phyloP scores from a whole-genome alignment of 2,888 invertebrate genomes.

The Unio pictorum region DNA sequence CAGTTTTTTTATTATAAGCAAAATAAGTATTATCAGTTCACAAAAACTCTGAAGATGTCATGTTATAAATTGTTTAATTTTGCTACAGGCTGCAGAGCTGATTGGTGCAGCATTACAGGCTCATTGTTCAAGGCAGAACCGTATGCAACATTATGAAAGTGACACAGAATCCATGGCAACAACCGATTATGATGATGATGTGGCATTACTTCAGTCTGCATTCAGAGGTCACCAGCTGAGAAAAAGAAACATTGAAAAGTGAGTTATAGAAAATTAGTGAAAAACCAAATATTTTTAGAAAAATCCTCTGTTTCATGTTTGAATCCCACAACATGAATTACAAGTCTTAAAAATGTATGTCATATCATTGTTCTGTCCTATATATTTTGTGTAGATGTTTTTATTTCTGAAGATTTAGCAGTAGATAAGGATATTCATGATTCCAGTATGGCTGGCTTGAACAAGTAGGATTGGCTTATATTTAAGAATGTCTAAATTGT shows the following conservation, averaged over 20 bases:
- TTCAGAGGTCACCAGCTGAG: constrained; percentile 49
- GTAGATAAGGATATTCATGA: too few relatives aligned
- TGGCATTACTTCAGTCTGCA: constrained; percentile 57
- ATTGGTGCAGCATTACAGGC: constrained; percentile 61
- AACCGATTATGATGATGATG: constrained; percentile 47
- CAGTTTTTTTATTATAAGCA: too few relatives aligned
- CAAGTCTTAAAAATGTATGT: background rate
- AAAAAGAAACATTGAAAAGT: constrained; percentile 14
- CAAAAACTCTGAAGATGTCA: too few relatives aligned
- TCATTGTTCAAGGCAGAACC: constrained; percentile 46
- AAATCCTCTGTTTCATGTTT: too few relatives aligned
- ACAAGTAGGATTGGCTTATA: too few relatives aligned
- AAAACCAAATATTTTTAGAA: too few relatives aligned
- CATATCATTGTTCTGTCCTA: background rate
- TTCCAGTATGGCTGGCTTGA: too few relatives aligned
- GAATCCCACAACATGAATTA: too few relatives aligned
- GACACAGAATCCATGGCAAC: constrained; percentile 43
- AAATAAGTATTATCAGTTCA: background rate
- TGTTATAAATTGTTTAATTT: background rate
- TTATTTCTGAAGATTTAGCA: background rate
- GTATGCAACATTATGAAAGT: constrained; percentile 29
- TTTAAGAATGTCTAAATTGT: too few relatives aligned
- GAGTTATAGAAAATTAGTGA: too few relatives aligned
- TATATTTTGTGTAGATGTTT: constrained; percentile 1
- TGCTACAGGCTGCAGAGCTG: constrained; percentile 53